Percentiles rank a stretch among this genome's conserved stretches.
Conservation (phyloP, 2,888 invertebrate genomes). For the Amblyjoppa fuscipennis region DNA sequence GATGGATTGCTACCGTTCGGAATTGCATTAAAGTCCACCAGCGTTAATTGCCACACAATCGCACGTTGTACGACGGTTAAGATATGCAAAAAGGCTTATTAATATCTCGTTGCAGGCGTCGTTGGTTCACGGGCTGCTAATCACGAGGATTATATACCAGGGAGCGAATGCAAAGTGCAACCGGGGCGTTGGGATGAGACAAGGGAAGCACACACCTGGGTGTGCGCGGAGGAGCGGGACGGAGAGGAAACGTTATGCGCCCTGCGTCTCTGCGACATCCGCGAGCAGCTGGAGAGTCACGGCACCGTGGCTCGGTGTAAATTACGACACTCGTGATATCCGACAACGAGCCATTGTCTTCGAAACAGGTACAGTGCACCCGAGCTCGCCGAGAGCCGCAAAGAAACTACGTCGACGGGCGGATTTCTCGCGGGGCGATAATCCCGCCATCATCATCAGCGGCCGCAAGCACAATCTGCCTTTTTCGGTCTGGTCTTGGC, state of each 20-base stretch:
- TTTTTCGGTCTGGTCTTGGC: neutral
- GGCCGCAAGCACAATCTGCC: neutral
- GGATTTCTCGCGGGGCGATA: conserved; percentile 46
- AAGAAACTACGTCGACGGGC: conserved; percentile 13
- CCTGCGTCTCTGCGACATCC: conserved; percentile 13
- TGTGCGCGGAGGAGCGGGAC: neutral
- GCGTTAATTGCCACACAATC: conserved; percentile 20
- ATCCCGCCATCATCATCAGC: neutral
- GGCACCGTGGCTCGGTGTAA: conserved; percentile 40
- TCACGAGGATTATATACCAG: conserved; percentile 28
- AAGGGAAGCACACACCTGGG: conserved; percentile 39
- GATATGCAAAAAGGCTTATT: conserved; percentile 44
- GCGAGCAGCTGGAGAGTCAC: conserved; percentile 42
- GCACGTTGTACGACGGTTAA: neutral
- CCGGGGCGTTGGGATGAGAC: conserved; percentile 27
- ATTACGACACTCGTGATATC: conserved; percentile 53
- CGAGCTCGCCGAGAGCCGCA: conserved; percentile 15
- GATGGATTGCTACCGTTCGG: conserved; percentile 31
- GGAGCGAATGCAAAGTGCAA: conserved; percentile 22
- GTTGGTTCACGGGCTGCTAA: conserved; percentile 35
- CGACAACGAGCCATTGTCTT: conserved; percentile 59
- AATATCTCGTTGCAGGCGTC: conserved; percentile 38
- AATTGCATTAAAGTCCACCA: conserved; percentile 35
- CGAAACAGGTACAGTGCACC: conserved; percentile 38
- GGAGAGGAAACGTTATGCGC: neutral